Evolutionary conservation across 2,113 vertebrate species (phyloP), one percentile per base, ranked within the genome.

Genomic region (Catharus minimus): DNA sequence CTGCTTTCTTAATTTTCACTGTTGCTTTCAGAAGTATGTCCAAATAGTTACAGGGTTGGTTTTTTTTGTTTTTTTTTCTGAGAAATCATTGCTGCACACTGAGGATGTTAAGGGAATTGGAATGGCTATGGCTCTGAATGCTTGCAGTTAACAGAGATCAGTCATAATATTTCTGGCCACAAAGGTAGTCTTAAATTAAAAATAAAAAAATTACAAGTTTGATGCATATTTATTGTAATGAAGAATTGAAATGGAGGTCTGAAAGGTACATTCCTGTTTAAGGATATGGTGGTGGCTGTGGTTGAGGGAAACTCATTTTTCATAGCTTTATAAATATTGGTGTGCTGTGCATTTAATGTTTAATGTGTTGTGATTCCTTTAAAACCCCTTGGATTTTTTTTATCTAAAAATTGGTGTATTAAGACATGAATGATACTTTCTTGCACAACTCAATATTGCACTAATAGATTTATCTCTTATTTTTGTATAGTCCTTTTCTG

Each of bases 1-100:
- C 61, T 79, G 67, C 77, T 74, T 72, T 88, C 81, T 88, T 90
- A 73, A 57, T 92, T 92, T 88, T 94, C 57, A 69, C 39, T 92
- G 60, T 83, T 88, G 60, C 60, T 95, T 92, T 89, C 82, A 88
- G 74, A 90, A 94, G 68, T 92, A 69, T 50, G 55, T 91, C 71
- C 89, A 75, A 86, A 84, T 73, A 94, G 46, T 90, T 89, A 66
- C 41, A 26, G 57, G 23, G 1, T 33, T 38, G 38, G 38, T n/a
- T 60, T 49, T 64, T 33, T 68, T 32, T n/a, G n/a, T 60, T 49
- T 67, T 58, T 47, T 39, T 15, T 39, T 10, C 57, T 85, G 52
- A 84, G 69, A 89, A 85, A 68, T 69, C 71, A 21, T 86, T 76
- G 55, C 56, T 78, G 71, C 39, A n/a, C 78, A 83, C 32, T 88